A percentile compares a stretch with the other conserved stretches of the same genome.
These are phyloP conservation scores for Nemopilema nomurai DNA, from an alignment of 30 jellyfish, hydroid and myxozoan species.

Conservation along the genomic window DNA sequence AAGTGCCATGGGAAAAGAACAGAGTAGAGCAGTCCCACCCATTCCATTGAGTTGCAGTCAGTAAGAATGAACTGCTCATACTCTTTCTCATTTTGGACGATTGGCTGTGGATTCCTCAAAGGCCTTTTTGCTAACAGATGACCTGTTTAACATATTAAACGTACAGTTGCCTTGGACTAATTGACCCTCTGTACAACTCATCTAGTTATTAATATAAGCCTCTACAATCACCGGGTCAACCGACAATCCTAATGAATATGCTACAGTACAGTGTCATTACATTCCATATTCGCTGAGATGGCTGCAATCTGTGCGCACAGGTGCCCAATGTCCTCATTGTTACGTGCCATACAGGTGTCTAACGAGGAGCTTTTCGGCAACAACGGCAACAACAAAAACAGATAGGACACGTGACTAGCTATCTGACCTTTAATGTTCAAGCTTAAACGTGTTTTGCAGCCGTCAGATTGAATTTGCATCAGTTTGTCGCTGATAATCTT, in stretches of 20 bases:
- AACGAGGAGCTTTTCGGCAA: conserved; percentile 37
- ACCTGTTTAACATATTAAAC: neutral
- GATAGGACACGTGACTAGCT: neutral
- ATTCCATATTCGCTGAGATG: neutral
- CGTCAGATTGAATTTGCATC: neutral
- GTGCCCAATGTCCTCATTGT: conserved; percentile 34
- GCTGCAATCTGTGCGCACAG: conserved; percentile 30
- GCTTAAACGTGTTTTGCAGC: neutral
- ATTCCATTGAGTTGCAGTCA: too few species aligned
- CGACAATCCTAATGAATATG: conserved; percentile 12
- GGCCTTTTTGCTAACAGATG: neutral
- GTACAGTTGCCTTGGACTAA: neutral
- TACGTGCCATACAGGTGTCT: conserved; percentile 37
- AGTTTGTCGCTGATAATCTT: neutral
- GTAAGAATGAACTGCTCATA: too few species aligned
- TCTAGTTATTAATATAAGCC: neutral
- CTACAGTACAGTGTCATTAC: conserved; percentile 21
- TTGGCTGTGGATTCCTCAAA: neutral
- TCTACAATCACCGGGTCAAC: neutral
- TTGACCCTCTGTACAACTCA: neutral
- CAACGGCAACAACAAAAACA: neutral
- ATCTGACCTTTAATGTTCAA: neutral
- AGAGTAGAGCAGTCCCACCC: too few species aligned
- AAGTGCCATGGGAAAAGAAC: too few species aligned
- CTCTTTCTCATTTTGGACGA: too few species aligned